phyloP scores from a whole-genome alignment of 2,888 invertebrate genomes.

The Agrotis segetum region DNA sequence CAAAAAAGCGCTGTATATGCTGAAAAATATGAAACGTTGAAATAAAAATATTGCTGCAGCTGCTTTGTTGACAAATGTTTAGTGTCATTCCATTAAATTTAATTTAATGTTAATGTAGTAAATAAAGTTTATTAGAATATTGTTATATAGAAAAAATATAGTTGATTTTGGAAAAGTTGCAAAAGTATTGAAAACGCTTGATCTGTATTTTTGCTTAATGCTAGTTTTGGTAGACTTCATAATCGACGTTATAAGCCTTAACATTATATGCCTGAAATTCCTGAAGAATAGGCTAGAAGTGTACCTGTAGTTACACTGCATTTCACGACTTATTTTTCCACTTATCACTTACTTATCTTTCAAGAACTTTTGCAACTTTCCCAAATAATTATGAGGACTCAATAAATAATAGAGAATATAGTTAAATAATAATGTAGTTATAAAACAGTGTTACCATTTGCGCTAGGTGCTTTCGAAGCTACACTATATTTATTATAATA shows the following conservation, averaged over 20 bases:
- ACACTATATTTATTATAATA: constrained; percentile 47
- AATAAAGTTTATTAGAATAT: constrained; percentile 56
- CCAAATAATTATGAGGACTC: constrained; percentile 50
- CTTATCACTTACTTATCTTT: too few relatives aligned
- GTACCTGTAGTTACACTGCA: not conserved
- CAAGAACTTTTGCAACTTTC: constrained; percentile 50
- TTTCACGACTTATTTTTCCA: too few relatives aligned
- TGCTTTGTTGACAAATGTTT: constrained; percentile 47
- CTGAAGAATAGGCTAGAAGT: not conserved
- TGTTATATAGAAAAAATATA: constrained; percentile 51
- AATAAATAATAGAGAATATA: constrained; percentile 52
- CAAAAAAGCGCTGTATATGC: constrained; percentile 41
- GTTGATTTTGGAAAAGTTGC: constrained; percentile 39
- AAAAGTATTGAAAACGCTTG: constrained; percentile 4
- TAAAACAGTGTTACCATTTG: constrained; percentile 67
- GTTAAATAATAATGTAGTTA: constrained; percentile 43
- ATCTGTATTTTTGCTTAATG: not conserved
- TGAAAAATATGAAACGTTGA: constrained; percentile 11
- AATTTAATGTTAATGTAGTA: constrained; percentile 51
- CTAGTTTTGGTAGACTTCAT: not conserved
- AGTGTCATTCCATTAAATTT: constrained; percentile 61
- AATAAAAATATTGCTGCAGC: constrained; percentile 24
- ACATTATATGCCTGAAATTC: not conserved
- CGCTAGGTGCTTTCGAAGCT: constrained; percentile 65
- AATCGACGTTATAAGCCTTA: not conserved